Conservation (phyloP, 2,797 vertebrate species). For the Crocidura indochinensis region DNA sequence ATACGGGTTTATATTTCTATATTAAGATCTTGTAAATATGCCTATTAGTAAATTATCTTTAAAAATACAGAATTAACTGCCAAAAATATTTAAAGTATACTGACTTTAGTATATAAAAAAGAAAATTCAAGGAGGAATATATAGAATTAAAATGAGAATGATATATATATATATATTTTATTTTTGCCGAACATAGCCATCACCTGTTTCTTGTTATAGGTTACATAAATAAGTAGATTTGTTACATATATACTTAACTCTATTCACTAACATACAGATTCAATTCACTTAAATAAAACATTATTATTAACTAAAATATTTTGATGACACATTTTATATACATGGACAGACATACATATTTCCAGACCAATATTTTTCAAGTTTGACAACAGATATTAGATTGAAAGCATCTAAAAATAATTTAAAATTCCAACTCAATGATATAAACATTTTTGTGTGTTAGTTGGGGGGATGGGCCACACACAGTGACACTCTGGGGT, state of each 20-base stretch:
- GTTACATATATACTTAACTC: conserved; percentile 8
- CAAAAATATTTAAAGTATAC: neutral
- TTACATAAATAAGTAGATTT: neutral
- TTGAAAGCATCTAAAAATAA: neutral
- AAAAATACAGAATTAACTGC: neutral
- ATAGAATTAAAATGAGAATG: conserved; percentile 48
- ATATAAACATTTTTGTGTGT: too few relatives aligned
- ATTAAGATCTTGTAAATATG: conserved; percentile 39
- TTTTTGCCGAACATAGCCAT: neutral
- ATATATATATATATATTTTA: neutral
- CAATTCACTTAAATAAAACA: neutral
- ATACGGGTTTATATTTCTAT: conserved; percentile 53
- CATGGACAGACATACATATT: neutral
- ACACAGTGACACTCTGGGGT: too few relatives aligned
- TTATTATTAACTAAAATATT: neutral
- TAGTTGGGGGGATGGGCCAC: too few relatives aligned
- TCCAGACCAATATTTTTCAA: neutral
- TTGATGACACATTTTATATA: neutral
- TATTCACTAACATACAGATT: conserved; percentile 5
- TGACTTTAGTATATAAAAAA: conserved; percentile 28
- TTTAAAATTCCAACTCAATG: neutral
- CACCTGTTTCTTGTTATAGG: neutral
- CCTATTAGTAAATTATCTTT: conserved; percentile 25
- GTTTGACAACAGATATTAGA: neutral
- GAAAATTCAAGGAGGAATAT: neutral